Evolutionary conservation across 2,888 invertebrate genomes (phyloP).

Genomic region (Isoperla grammatica): DNA sequence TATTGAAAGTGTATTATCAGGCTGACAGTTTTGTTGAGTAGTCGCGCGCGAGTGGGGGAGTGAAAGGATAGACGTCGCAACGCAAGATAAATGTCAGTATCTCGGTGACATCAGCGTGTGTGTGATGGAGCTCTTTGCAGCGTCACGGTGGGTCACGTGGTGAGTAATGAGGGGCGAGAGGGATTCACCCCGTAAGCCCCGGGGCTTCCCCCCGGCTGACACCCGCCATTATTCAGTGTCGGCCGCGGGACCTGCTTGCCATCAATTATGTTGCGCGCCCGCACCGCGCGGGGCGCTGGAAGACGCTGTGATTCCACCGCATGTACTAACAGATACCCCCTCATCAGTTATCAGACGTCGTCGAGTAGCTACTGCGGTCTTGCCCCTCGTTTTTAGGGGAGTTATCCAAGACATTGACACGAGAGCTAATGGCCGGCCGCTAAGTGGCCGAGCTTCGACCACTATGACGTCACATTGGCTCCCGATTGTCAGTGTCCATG

Average conservation of each 20-base stretch:
- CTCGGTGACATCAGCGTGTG: constrained; percentile 20
- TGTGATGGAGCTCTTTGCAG: constrained; percentile 22
- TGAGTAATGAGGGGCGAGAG: constrained; percentile 21
- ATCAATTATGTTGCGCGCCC: constrained; percentile 23
- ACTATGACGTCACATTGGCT: no score
- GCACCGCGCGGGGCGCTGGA: constrained; percentile 1
- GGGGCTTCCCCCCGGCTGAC: constrained; percentile 25
- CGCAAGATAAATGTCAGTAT: constrained; percentile 24
- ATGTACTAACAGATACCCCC: background rate
- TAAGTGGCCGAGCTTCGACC: no score
- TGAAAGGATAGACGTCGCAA: constrained; percentile 9
- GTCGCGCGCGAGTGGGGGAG: background rate
- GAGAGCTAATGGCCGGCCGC: no score
- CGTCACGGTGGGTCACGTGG: constrained; percentile 13
- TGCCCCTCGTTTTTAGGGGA: no score
- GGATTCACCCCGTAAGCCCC: constrained; percentile 21
- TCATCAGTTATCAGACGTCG: constrained; percentile 8
- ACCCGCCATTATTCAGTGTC: constrained; percentile 28
- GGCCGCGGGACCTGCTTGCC: constrained; percentile 22
- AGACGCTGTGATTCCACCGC: background rate
- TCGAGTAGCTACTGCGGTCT: background rate
- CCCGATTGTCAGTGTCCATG: no score
- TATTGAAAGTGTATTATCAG: constrained; percentile 16
- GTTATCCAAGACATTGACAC: no score
- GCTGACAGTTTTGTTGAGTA: constrained; percentile 17